Base-by-base conservation (phyloP, 1,140 invertebrate genomes). In the Hycleus phaleratus region DNA sequence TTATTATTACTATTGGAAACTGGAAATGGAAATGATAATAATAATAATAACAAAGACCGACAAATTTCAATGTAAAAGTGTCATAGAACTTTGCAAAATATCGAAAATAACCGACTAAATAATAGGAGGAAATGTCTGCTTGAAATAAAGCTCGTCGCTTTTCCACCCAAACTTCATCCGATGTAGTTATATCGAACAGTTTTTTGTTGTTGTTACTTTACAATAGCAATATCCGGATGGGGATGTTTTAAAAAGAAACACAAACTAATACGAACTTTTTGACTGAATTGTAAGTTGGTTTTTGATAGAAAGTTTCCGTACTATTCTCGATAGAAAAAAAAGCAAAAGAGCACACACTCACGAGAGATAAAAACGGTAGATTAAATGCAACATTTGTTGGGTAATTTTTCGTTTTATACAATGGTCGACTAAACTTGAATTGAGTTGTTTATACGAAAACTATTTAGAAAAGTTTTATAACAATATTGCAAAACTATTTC, bases 181-280 rank as follows among this genome's bases (percentile, higher is more conserved):
- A 53, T 53, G 57, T 53, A 58, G 49, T 59, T 51, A 52, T 54
- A 59, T 54, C 40, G 49, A 58, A 61, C 46, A 52, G 50, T 61
- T 32, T 32, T 32, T 32, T 32, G 4, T 4, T 32, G 32, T 61
- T 61, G 55, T 51, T 52, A 52, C 56, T 58, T 60, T 58, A 61
- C 55, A 56, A 61, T 58, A 57, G 56, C 55, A 58, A 61, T 59
- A 59, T 59, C 46, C 51, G 51, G 49, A 26, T 46, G 12, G 32
- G 32, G 32, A 32, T 32, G 32, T 45, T 53, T 53, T 53, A 53
- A 25, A 53, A 32, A 32, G 32, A 32, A 32, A 53, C 44, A 53
- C 51, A 53, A 53, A 53, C 51, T 46, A 53, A 44, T 46, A 53
- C 51, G 25, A 53, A 45, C 45, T 46, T 26, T 26, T 32, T 7